phyloP scores from a whole-genome alignment of 2,797 vertebrate species.

The Gymnodraco acuticeps region DNA sequence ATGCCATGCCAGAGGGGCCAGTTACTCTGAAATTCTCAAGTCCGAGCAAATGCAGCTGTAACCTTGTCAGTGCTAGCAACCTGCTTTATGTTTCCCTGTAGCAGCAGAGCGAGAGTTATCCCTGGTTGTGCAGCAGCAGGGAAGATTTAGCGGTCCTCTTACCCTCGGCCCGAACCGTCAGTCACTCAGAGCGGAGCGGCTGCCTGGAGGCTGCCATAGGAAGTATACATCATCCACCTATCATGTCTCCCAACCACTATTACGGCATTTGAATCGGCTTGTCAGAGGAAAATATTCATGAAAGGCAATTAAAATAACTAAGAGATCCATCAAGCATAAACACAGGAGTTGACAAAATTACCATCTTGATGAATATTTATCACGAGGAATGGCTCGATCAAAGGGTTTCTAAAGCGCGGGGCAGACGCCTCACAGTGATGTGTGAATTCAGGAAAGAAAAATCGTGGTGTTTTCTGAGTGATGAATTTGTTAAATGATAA shows the following conservation, averaged over 20 bases:
- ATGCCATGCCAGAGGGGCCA: conserved; percentile 5
- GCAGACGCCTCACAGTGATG: conserved; percentile 25
- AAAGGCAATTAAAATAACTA: conserved; percentile 71
- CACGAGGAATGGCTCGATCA: conserved; percentile 44
- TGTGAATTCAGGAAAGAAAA: conserved; percentile 10
- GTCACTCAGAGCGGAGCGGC: conserved; percentile 61
- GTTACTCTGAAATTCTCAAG: conserved; percentile 1
- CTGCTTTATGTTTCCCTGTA: conserved; percentile 46
- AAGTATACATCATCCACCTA: conserved; percentile 54
- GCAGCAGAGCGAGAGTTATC: conserved; percentile 53
- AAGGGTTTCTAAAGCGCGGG: conserved; percentile 38
- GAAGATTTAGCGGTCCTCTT: conserved; percentile 58
- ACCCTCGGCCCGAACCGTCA: conserved; percentile 61
- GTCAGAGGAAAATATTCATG: conserved; percentile 60
- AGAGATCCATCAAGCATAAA: conserved; percentile 58
- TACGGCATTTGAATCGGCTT: conserved; percentile 28
- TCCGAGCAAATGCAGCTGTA: conserved; percentile 24
- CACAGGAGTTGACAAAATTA: conserved; percentile 66
- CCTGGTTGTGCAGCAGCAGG: conserved; percentile 33
- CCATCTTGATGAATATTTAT: conserved; percentile 69
- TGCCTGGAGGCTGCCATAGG: conserved; percentile 46
- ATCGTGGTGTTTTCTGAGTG: conserved; percentile 16
- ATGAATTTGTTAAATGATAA: conserved; percentile 50
- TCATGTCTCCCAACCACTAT: conserved; percentile 36
- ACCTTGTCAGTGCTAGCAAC: conserved; percentile 29